Base-by-base conservation (phyloP, 2,797 vertebrate genomes). In the Capromys pilorides region DNA sequence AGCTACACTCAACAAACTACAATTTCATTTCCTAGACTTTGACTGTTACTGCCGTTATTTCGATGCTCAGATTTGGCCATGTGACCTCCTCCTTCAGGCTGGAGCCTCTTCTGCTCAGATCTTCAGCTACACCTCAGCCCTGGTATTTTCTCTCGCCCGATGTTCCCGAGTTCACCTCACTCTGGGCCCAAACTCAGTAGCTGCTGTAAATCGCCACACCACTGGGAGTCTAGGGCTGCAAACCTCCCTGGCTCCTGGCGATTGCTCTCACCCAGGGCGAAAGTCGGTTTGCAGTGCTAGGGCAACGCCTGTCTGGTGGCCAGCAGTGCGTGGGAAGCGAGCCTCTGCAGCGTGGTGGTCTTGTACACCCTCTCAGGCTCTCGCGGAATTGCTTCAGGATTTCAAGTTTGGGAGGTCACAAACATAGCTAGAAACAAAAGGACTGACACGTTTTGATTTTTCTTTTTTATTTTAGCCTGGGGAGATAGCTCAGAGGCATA, bases 41-140 rank as follows among this genome's bases (percentile, higher is more conserved):
- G 18, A 31, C 24, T 51, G 26, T 18, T 51, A 18, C 13, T 16
- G 31, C 51, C 14, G 6, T 5, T 3, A 4, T 26, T 33, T n/a
- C 19, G 8, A 24, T 11, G 9, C 24, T 14, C 33, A 24, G 2
- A 12, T 14, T 31, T 61, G 33, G 11, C 41, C 41, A 54, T 6
- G 39, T 19, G 21, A 12, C 33, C 6, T 54, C 54, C 57, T 86
- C n/a, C 22, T 19, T 14, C n/a, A 41, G 39, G 4, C 31, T 28
- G 7, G 4, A 1, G 51, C 8, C 3, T 10, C 26, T 31, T 49
- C 14, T 33, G 39, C 31, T 4, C 36, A 0, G 0, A 19, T 71
- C 8, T 31, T 83, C 41, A 24, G 62, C 22, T 19, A 2, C 0
- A 8, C 5, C 0, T 22, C 28, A 41, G 11, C 21, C 5, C 21